Percentiles rank a stretch among this genome's conserved stretches.
phyloP scores from a whole-genome alignment of 2,888 invertebrate species.

The Tillus elongatus region DNA sequence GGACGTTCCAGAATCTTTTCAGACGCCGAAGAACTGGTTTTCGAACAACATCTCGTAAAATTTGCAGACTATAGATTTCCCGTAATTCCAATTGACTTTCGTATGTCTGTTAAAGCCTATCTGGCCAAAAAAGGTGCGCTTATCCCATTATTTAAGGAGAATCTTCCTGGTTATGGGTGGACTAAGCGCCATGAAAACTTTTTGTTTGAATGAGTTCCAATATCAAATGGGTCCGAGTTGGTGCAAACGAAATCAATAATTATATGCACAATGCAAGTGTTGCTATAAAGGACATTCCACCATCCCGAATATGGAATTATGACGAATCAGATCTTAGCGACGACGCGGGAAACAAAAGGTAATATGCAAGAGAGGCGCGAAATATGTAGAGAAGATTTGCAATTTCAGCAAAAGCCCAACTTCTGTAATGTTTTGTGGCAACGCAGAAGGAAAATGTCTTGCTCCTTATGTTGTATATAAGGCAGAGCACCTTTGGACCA shows the following conservation, averaged over 20 bases:
- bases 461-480: slow-evolving; percentile 33
- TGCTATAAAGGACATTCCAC: slow-evolving; percentile 13
- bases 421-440: slow-evolving; percentile 32
- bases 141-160: slow-evolving; percentile 6
- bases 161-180: slow-evolving; percentile 15
- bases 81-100: slow-evolving; percentile 11
- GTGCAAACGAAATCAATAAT: slow-evolving; percentile 10
- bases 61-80: slow-evolving; percentile 14
- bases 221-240: slow-evolving; percentile 14
- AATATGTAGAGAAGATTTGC: slow-evolving; percentile 29
- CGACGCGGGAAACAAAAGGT: slow-evolving; percentile 28
- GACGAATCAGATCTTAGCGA: slow-evolving; percentile 21
- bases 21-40: slow-evolving; percentile 10
- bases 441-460: slow-evolving; percentile 27
- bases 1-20: slow-evolving; percentile 12
- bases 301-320: slow-evolving; percentile 8
- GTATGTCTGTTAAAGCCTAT: slow-evolving; percentile 11
- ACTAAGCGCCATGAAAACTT: slow-evolving; percentile 12
- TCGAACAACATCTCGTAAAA: slow-evolving; percentile 7
- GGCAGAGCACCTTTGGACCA: slow-evolving; percentile 26
- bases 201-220: slow-evolving; percentile 13
- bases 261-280: slow-evolving; percentile 11
- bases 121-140: slow-evolving; percentile 10
- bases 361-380: slow-evolving; percentile 24
- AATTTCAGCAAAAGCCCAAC: slow-evolving; percentile 28